Base-by-base conservation (phyloP, 2,797 vertebrate genomes). In the Cynopterus sphinx region DNA sequence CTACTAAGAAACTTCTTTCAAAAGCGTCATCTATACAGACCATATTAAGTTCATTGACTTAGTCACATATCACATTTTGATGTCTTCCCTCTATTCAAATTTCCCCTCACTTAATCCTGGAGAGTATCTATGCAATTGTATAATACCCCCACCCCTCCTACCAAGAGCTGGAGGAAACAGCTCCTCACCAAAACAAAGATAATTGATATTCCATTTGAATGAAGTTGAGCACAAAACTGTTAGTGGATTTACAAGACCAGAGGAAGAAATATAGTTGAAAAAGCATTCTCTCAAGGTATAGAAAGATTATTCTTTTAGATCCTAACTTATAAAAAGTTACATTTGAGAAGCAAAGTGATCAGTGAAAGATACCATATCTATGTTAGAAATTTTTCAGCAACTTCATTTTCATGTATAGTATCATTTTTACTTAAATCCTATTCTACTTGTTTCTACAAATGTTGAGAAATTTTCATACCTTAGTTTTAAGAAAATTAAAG, bases 401-500 rank as follows among this genome's bases (percentile, higher is more conserved):
- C 8, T 65, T 81, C 51, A 53, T 77, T 92, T 94, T 77, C 39
- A 67, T 75, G 88, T 90, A 85, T 57, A 95, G 31, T 84, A 74
- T 91, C 19, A 85, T 70, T 84, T 95, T 70, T 61, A 92, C 33
- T 94, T 82, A 95, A 78, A 84, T 79, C 9, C 17, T 26, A 78
- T 63, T 83, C 39, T 53, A 22, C 46, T 93, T 92, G 36, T 70
- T 95, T 84, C 46, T 53, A 84, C 9, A 78, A 95, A 85, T 74
- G 26, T 24, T 86, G 36, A 94, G 39, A 95, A 41, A 73, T 74
- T 61, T 85, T 67, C 36, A 73, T 19, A 67, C 6, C 24, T 94
- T 63, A 63, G 41, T 86, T 86, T 95, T 91, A 74, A 95, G 86
- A 90, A 95, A 96, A 82, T 88, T 57, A 81, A 92, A 86, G 24